Evolutionary conservation across 2,113 vertebrate genomes (phyloP).

Genomic region (Stigmatopora nigra): DNA sequence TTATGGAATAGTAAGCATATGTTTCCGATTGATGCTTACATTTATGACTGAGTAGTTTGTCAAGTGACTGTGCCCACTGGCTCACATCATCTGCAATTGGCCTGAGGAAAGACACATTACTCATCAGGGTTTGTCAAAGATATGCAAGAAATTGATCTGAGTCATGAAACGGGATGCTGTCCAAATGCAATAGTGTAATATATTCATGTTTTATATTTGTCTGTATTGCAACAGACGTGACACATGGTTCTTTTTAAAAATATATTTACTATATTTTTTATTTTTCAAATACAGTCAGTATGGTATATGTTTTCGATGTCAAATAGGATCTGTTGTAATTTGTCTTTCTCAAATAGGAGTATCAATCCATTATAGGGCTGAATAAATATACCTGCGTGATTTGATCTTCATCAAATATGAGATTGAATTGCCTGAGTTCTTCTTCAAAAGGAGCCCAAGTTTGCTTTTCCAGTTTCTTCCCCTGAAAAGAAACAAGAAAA

Average conservation of each 20-base stretch:
- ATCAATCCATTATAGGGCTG: background rate
- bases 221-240: background rate
- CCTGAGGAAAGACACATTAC: constrained; percentile 54
- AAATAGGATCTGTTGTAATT: background rate
- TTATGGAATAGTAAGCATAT: constrained; percentile 10
- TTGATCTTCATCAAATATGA: constrained; percentile 16
- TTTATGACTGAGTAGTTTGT: constrained; percentile 82
- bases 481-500: constrained; percentile 26
- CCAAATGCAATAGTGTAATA: background rate
- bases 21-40: constrained; percentile 69
- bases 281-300: background rate
- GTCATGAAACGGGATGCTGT: background rate
- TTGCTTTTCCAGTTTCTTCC: constrained; percentile 59
- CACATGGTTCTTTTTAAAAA: background rate
- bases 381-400: constrained; percentile 40
- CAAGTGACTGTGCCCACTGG: constrained; percentile 84
- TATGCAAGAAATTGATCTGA: background rate
- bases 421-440: constrained; percentile 20
- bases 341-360: background rate
- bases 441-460: constrained; percentile 51
- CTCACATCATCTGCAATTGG: constrained; percentile 79
- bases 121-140: constrained; percentile 8
- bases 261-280: background rate
- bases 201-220: background rate
- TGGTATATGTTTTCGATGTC: no score